A percentile compares a stretch with the other conserved stretches of the same genome.
Conservation (phyloP, 2,797 vertebrate genomes). For the Megalops cyprinoides region DNA sequence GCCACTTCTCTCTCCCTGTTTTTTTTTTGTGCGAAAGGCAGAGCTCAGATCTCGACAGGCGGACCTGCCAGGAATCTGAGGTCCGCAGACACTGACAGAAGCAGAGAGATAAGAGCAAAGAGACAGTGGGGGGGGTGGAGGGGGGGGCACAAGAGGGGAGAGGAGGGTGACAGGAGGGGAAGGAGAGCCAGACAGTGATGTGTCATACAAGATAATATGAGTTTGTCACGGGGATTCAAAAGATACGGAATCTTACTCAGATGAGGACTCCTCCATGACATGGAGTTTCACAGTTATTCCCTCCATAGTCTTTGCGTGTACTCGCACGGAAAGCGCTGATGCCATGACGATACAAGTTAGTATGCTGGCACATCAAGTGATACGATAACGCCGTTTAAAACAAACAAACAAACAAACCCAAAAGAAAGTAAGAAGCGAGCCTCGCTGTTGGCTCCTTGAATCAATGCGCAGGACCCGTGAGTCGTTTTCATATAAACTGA, state of each 20-base stretch:
- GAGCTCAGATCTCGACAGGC: neutral
- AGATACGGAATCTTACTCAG: too few species aligned
- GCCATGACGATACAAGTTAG: too few species aligned
- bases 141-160: slow-evolving; percentile 39
- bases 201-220: too few species aligned
- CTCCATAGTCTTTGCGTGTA: too few species aligned
- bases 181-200: too few species aligned
- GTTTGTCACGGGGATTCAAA: too few species aligned
- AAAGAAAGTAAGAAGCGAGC: slow-evolving; percentile 67
- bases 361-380: too few species aligned
- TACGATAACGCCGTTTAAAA: too few species aligned
- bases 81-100: neutral
- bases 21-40: slow-evolving; percentile 33
- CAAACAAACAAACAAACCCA: slow-evolving; percentile 41
- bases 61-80: neutral
- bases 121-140: slow-evolving; percentile 44
- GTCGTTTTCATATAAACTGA: slow-evolving; percentile 78
- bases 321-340: too few species aligned
- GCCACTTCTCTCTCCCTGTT: slow-evolving; percentile 38
- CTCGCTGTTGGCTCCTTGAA: neutral
- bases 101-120: neutral
- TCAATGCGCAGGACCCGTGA: slow-evolving; percentile 18
- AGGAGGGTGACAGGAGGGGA: neutral
- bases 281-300: too few species aligned
- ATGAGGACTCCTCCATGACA: too few species aligned